These are phyloP conservation scores for Pitangus sulphuratus DNA, from an alignment of 2,797 vertebrate species.

Conservation along the genomic window DNA sequence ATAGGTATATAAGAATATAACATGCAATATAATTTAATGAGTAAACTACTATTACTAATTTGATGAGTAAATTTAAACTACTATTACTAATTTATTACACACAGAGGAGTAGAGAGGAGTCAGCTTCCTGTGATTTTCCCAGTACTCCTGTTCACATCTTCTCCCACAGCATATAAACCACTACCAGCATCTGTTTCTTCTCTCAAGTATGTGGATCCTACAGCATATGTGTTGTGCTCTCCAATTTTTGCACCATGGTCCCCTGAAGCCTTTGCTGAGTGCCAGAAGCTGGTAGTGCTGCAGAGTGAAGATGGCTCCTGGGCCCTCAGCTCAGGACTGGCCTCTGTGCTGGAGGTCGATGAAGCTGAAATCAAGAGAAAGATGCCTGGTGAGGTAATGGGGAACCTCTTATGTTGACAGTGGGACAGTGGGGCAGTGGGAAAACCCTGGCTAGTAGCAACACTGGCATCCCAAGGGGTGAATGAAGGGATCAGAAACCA, in stretches of 20 bases:
- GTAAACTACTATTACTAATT: too few species aligned
- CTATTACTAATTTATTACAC: too few species aligned
- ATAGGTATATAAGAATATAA: too few species aligned
- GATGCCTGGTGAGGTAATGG: not conserved
- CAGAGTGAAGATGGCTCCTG: not conserved
- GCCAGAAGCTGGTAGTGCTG: not conserved
- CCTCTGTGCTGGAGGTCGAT: not conserved
- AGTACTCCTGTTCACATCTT: not conserved
- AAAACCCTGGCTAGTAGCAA: not conserved
- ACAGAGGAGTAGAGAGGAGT: not conserved
- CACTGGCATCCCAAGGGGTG: not conserved
- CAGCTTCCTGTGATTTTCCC: not conserved
- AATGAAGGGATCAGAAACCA: not conserved
- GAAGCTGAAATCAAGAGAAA: not conserved
- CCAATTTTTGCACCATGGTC: fast-evolving
- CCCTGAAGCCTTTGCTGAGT: not conserved
- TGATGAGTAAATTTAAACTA: too few species aligned
- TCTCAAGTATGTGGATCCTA: not conserved
- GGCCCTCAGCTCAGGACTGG: not conserved
- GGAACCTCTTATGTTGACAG: not conserved
- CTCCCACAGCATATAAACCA: not conserved
- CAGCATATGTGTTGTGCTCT: fast-evolving
- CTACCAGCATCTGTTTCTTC: not conserved
- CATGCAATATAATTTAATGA: too few species aligned
- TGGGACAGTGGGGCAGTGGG: not conserved